phyloP scores from a whole-genome alignment of 2,113 vertebrate species.

The Otolemur garnettii region DNA sequence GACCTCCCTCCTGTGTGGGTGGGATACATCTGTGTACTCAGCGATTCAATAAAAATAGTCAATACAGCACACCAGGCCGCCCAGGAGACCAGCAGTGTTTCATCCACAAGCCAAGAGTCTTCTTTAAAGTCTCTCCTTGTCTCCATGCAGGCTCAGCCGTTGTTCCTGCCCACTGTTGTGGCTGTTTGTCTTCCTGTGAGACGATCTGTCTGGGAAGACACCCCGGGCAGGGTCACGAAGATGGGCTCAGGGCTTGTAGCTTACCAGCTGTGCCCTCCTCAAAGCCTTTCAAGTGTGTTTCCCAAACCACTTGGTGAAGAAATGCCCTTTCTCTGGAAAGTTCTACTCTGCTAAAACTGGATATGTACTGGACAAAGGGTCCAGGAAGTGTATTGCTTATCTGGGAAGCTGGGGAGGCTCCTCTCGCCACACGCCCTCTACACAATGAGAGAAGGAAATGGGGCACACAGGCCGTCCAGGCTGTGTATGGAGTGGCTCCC shows the following conservation, averaged over 20 bases:
- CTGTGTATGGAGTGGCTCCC: too few species aligned
- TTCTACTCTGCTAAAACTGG: not conserved
- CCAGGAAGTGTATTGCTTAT: not conserved
- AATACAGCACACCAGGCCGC: not conserved
- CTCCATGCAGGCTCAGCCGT: not conserved
- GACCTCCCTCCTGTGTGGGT: slow-evolving; percentile 24
- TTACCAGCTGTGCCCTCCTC: not conserved
- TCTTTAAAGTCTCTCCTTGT: slow-evolving; percentile 66
- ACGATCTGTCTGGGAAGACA: not conserved
- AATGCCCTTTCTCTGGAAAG: slow-evolving; percentile 15
- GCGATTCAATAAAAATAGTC: slow-evolving; percentile 59
- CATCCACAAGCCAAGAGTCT: slow-evolving; percentile 71
- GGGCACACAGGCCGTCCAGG: not conserved
- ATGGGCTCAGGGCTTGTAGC: not conserved
- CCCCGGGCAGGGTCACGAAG: not conserved
- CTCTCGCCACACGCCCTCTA: not conserved
- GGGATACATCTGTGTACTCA: slow-evolving; percentile 68
- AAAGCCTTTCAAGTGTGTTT: slow-evolving; percentile 43
- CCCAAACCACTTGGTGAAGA: slow-evolving; percentile 23
- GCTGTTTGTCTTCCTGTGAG: slow-evolving; percentile 71
- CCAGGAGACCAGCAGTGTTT: not conserved
- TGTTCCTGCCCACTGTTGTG: not conserved
- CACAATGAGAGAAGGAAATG: accelerated
- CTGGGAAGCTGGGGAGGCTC: not conserved
- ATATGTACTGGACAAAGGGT: not conserved